Evolutionary conservation across 2,797 vertebrate species (phyloP).

Genomic region (Phalanger gymnotis): DNA sequence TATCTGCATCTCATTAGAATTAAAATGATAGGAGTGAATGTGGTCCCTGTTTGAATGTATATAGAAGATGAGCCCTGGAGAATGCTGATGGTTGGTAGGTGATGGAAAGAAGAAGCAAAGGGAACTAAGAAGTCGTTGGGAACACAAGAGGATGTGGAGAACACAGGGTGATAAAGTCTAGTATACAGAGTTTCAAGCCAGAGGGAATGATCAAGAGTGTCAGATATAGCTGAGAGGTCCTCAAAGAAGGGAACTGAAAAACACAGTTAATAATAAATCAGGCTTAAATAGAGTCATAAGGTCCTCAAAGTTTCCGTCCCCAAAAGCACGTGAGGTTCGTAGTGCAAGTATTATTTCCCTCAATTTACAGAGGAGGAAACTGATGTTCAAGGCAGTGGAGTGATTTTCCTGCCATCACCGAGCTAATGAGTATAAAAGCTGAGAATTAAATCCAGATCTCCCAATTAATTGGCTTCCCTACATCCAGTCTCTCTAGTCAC

Average conservation of each 20-base stretch:
- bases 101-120: neutral
- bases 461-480: neutral
- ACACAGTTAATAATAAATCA: slow-evolving; percentile 1
- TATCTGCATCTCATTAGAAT: neutral
- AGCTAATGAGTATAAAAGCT: neutral
- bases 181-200: neutral
- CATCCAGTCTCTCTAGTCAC: neutral
- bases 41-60: neutral
- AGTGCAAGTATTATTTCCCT: neutral
- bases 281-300: neutral
- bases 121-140: neutral
- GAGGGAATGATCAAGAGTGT: neutral
- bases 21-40: neutral
- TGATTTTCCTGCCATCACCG: neutral
- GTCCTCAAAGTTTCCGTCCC: neutral
- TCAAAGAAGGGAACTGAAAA: neutral
- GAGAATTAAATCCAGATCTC: neutral
- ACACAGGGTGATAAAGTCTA: neutral
- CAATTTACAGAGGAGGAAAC: neutral
- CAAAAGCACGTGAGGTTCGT: neutral
- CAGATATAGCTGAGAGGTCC: neutral
- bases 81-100: neutral
- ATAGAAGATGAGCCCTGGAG: neutral
- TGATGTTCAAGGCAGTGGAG: neutral
- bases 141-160: neutral